A percentile compares a stretch with the other conserved stretches of the same genome.
These are phyloP conservation scores for Axis porcinus DNA, from an alignment of 2,113 vertebrate species.

Conservation along the genomic window DNA sequence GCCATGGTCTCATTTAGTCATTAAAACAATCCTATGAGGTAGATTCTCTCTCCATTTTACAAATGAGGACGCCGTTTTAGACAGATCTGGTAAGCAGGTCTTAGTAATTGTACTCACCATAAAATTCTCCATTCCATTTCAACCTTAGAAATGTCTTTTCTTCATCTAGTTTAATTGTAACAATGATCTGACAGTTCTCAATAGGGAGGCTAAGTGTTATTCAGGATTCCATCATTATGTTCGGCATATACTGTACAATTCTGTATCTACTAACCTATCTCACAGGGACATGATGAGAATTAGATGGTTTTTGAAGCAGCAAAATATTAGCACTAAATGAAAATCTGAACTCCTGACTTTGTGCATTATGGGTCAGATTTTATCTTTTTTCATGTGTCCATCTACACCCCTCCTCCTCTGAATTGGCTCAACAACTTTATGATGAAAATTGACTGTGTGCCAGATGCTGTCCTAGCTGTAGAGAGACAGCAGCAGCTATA, in stretches of 20 bases:
- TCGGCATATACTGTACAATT: conserved; percentile 12
- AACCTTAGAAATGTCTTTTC: conserved; percentile 6
- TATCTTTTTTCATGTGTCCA: conserved; percentile 12
- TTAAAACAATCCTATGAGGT: neutral
- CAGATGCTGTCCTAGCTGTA: neutral
- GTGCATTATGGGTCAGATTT: neutral
- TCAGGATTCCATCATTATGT: conserved; percentile 12
- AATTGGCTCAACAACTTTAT: conserved; percentile 25
- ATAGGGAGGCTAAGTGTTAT: conserved; percentile 33
- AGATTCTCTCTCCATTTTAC: neutral
- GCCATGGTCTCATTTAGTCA: neutral
- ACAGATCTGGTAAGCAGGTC: neutral
- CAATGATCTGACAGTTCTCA: conserved; percentile 9
- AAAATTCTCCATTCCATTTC: conserved; percentile 18
- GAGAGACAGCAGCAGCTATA: neutral
- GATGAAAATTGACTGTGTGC: neutral
- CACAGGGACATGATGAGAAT: conserved; percentile 17
- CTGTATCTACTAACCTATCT: conserved; percentile 22
- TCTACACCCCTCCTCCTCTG: neutral
- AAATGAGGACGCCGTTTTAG: neutral
- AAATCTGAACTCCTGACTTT: conserved; percentile 34
- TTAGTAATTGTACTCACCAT: conserved; percentile 40
- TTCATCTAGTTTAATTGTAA: conserved; percentile 32
- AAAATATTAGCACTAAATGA: conserved; percentile 32
- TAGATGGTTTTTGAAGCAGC: neutral